Percentiles rank a stretch among this genome's conserved stretches.
Conservation (phyloP, 2,888 invertebrate species). For the Stenotaenia linearis region DNA sequence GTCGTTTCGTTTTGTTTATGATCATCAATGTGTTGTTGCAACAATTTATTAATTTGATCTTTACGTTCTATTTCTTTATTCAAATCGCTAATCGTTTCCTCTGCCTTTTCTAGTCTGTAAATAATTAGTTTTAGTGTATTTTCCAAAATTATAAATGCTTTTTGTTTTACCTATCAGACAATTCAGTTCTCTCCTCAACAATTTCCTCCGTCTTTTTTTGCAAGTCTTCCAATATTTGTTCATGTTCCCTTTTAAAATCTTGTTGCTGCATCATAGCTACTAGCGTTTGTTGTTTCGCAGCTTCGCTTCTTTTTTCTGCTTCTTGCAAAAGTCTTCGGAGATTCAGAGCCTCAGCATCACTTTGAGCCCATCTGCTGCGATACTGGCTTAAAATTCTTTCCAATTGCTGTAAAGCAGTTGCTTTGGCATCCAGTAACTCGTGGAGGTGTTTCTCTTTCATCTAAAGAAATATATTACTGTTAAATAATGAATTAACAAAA, state of each 20-base stretch:
- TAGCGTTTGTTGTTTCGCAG: slow-evolving; percentile 27
- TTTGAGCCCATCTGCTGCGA: slow-evolving; percentile 33
- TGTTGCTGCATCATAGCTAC: not conserved
- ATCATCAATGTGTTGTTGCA: not conserved
- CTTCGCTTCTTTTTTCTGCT: slow-evolving; percentile 31
- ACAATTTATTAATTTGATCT: not conserved
- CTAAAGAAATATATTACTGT: slow-evolving; percentile 24
- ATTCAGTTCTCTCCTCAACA: not conserved
- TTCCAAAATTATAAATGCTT: not conserved
- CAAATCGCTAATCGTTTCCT: not conserved
- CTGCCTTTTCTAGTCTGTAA: not conserved
- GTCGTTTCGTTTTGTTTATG: not conserved
- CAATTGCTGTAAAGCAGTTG: slow-evolving; percentile 30
- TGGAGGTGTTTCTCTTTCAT: slow-evolving; percentile 34
- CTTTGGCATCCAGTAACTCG: slow-evolving; percentile 33
- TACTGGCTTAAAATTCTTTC: slow-evolving; percentile 33
- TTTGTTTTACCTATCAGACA: not conserved
- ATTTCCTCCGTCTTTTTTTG: not conserved
- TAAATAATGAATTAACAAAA: not conserved
- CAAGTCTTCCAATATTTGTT: not conserved
- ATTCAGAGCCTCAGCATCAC: slow-evolving; percentile 32
- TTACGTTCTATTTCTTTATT: not conserved
- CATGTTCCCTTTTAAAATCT: not conserved
- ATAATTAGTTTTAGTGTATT: not conserved
- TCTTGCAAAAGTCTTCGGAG: slow-evolving; percentile 28